Evolutionary conservation across 2,888 invertebrate species (phyloP).

Genomic region (Ochropacha duplaris): DNA sequence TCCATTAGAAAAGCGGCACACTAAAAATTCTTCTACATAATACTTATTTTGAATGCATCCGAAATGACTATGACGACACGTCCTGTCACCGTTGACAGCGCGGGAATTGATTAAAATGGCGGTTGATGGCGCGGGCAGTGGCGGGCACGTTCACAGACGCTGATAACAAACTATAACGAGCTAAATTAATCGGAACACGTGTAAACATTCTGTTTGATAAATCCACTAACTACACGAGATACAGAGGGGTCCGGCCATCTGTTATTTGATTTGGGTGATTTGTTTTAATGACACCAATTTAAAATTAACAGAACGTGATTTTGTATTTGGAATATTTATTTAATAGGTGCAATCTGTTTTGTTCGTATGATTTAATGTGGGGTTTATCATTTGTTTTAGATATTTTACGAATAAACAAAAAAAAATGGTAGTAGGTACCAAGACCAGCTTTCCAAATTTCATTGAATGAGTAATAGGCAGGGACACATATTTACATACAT

Average conservation of each 20-base stretch:
- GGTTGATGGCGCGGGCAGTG: slow-evolving; percentile 46
- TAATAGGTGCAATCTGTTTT: slow-evolving; percentile 63
- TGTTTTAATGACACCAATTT: slow-evolving; percentile 67
- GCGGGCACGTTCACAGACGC: slow-evolving; percentile 51
- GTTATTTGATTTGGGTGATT: slow-evolving; percentile 64
- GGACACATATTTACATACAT: too few species aligned
- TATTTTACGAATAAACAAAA: too few species aligned
- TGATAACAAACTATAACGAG: slow-evolving; percentile 70
- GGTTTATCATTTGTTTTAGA: neutral
- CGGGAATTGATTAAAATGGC: slow-evolving; percentile 55
- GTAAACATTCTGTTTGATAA: slow-evolving; percentile 74
- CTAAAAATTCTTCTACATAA: neutral
- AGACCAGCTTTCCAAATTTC: too few species aligned
- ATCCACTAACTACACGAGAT: slow-evolving; percentile 47
- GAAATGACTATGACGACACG: slow-evolving; percentile 35
- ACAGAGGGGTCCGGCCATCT: slow-evolving; percentile 54
- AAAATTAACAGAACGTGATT: slow-evolving; percentile 61
- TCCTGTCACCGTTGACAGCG: slow-evolving; percentile 51
- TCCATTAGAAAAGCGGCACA: too few species aligned
- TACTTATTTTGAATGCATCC: slow-evolving; percentile 25
- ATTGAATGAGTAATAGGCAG: too few species aligned
- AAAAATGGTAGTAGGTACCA: too few species aligned
- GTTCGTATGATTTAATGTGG: neutral
- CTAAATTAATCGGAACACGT: slow-evolving; percentile 73
- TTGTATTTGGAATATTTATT: slow-evolving; percentile 44